phyloP scores from a whole-genome alignment of 2,113 vertebrate genomes.

The Anguilla rostrata region DNA sequence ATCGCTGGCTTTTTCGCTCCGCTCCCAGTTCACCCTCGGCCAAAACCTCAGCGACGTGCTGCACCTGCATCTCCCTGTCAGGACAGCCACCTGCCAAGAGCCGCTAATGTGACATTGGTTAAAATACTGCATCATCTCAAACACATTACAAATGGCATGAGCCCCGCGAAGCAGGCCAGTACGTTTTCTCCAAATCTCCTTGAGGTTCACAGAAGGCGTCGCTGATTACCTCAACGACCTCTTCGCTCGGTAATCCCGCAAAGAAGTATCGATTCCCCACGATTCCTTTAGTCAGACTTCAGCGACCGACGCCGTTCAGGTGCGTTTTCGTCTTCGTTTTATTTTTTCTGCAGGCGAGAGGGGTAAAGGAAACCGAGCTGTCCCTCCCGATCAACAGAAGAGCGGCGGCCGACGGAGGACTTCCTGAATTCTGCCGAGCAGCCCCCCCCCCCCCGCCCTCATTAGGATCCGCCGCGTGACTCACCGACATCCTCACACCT shows the following conservation, averaged over 20 bases:
- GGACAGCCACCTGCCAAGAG: not conserved
- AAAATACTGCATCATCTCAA: not conserved
- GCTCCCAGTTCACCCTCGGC: slow-evolving; percentile 34
- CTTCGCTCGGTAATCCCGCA: not conserved
- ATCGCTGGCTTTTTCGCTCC: slow-evolving; percentile 46
- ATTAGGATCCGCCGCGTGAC: not conserved
- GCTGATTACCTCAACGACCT: not conserved
- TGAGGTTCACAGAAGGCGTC: not conserved
- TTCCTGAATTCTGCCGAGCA: slow-evolving; percentile 58
- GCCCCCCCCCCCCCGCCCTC: slow-evolving; percentile 30
- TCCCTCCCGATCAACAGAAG: slow-evolving; percentile 31
- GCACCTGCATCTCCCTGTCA: not conserved
- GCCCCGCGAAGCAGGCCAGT: not conserved
- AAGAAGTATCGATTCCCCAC: not conserved
- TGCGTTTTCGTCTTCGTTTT: slow-evolving; percentile 1
- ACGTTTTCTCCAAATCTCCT: not conserved
- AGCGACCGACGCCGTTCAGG: not conserved
- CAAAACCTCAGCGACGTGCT: not conserved
- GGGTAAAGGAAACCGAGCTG: slow-evolving; percentile 42
- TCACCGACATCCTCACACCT: not conserved
- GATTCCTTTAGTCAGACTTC: not conserved
- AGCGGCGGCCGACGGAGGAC: slow-evolving; percentile 54
- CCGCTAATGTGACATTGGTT: not conserved
- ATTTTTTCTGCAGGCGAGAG: not conserved
- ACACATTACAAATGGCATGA: too few relatives aligned